Conservation (phyloP, 2,797 vertebrate species). For the Crenuchus spilurus region DNA sequence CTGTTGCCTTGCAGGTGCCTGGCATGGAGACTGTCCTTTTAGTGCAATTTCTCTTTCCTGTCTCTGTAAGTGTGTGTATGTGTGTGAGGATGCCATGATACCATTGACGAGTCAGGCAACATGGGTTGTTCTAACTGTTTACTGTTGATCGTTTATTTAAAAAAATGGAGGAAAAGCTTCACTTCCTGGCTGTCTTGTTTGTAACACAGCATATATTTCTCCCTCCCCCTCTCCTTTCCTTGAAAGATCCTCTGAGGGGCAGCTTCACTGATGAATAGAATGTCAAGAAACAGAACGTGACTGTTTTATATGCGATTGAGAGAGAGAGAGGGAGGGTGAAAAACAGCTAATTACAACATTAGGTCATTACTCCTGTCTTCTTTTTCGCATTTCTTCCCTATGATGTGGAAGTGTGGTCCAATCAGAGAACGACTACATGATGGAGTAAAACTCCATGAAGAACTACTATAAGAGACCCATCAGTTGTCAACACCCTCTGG, state of each 20-base stretch:
- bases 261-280: conserved; percentile 24
- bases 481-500: neutral
- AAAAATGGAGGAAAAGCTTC: conserved; percentile 73
- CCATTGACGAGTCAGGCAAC: conserved; percentile 83
- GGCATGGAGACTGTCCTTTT: conserved; percentile 87
- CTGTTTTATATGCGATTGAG: conserved; percentile 26
- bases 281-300: conserved; percentile 19
- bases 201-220: conserved; percentile 60
- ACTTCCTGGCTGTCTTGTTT: conserved; percentile 69
- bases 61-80: conserved; percentile 72
- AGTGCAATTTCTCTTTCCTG: conserved; percentile 86
- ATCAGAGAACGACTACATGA: conserved; percentile 14
- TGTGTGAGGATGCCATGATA: conserved; percentile 56
- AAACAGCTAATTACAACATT: conserved; percentile 64
- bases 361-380: conserved; percentile 71
- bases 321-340: conserved; percentile 63
- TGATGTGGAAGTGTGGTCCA: conserved; percentile 32
- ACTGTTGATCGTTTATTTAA: conserved; percentile 19
- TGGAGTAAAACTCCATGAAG: conserved; percentile 14
- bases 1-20: conserved; percentile 81
- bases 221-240: neutral
- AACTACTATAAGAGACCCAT: conserved; percentile 6
- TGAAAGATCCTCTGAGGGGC: conserved; percentile 35
- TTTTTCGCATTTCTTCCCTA: conserved; percentile 63
- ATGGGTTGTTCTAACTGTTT: conserved; percentile 71